Evolutionary conservation across 2,888 invertebrate genomes (phyloP), one percentile per base, ranked within the genome.

Genomic region (Phyto melanocephala): DNA sequence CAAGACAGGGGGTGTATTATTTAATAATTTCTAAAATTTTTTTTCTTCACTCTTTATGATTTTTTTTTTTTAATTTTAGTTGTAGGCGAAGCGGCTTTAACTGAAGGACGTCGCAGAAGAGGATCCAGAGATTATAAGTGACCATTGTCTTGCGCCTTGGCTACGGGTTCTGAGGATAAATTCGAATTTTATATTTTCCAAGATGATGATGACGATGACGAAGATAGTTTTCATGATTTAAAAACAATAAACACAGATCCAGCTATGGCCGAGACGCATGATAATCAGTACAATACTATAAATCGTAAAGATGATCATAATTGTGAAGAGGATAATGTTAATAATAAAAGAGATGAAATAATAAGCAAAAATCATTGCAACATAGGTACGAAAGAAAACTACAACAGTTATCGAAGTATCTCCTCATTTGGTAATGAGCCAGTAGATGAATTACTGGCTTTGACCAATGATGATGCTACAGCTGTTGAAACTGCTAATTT

Each of bases 41-140:
- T 28, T 52, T 17, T 13, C 8, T 7, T 4, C 3, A 5, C 6
- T 28, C 6, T 28, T 28, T 5, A 3, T 28, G 6, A 28, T 5
- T 28, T 5, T 11, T 45, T 17, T 15, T 15, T 15, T 20, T 11
- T 52, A 10, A 13, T 85, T 87, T 15, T 54, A 90, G 90, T 89
- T 81, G 90, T 91, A 80, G 89, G 89, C 37, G 91, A 91, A 84
- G 87, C 88, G 37, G 86, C 88, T 84, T 62, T 90, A 82, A 88
- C 87, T 81, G 91, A 90, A 86, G 90, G 90, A 84, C 88, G 91
- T 86, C 92, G 95, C 88, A 93, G 95, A 89, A 93, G 95, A 89
- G 92, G 93, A 86, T 94, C 94, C 84, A 94, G 94, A 91, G 94
- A 95, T 92, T 94, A 93, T 92, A 95, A 95, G 95, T 95, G 95